A percentile compares a stretch with the other conserved stretches of the same genome.
Evolutionary conservation across 2,113 vertebrate genomes (phyloP).

Genomic region (Indri indri): DNA sequence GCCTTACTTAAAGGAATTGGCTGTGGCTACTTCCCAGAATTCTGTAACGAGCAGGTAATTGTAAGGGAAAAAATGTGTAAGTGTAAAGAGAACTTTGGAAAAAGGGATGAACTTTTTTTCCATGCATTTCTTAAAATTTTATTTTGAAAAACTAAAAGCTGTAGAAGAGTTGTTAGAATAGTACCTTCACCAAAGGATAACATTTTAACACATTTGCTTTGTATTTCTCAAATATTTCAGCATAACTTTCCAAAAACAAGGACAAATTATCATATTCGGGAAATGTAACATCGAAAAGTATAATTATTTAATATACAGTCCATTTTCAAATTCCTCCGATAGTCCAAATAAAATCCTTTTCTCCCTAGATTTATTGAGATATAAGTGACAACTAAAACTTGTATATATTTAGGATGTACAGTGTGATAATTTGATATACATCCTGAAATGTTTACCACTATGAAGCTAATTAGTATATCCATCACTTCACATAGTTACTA

Average conservation of each 20-base stretch:
- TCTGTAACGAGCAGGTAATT: not conserved
- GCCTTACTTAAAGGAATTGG: not conserved
- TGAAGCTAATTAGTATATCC: not conserved
- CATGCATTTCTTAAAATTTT: not conserved
- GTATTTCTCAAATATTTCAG: not conserved
- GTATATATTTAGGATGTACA: not conserved
- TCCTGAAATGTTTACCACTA: not conserved
- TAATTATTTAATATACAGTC: not conserved
- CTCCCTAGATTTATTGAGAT: not conserved
- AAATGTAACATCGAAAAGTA: not conserved
- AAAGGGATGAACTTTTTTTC: not conserved
- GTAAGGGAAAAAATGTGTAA: not conserved
- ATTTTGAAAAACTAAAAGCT: not conserved
- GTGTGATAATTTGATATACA: not conserved
- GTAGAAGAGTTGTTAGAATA: not conserved
- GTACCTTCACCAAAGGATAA: not conserved
- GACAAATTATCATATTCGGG: not conserved
- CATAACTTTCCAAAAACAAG: not conserved
- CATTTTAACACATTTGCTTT: not conserved
- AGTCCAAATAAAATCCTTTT: not conserved
- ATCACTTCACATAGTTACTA: not conserved
- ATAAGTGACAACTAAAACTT: not conserved
- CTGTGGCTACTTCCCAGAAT: not conserved
- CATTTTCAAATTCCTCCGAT: not conserved
- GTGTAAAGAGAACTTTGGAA: not conserved